These are phyloP conservation scores for Stercorarius parasiticus DNA, from an alignment of 2,113 vertebrate genomes.

Conservation along the genomic window DNA sequence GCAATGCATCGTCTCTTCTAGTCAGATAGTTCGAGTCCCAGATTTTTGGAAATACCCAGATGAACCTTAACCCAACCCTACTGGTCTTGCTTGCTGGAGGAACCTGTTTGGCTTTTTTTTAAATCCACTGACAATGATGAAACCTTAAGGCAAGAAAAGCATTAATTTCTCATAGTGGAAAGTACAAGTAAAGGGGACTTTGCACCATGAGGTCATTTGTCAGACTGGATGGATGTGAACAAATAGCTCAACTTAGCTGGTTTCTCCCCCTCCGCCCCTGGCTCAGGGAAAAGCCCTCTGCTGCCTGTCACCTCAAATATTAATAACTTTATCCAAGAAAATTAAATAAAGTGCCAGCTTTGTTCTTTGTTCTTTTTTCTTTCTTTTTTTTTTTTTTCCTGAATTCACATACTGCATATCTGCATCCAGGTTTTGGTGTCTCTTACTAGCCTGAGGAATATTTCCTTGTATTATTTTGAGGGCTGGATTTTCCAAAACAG, in stretches of 20 bases:
- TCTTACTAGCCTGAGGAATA: neutral
- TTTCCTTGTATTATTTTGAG: neutral
- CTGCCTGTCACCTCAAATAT: neutral
- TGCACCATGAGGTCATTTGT: neutral
- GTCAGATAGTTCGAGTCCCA: fast-evolving
- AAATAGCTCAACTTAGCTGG: neutral
- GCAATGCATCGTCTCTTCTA: neutral
- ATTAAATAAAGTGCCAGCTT: neutral
- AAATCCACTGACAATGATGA: neutral
- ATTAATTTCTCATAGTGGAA: neutral
- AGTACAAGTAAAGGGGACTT: neutral
- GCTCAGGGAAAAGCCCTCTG: neutral
- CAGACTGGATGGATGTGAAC: neutral
- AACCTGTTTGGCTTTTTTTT: neutral
- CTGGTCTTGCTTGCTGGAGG: neutral
- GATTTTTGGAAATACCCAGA: neutral
- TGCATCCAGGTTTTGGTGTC: neutral
- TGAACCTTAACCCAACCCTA: neutral
- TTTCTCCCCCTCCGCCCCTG: fast-evolving
- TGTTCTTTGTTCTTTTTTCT: neutral
- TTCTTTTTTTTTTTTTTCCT: neutral
- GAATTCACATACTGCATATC: neutral
- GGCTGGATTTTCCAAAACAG: neutral
- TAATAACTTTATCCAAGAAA: neutral
- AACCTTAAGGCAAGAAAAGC: neutral